Evolutionary conservation across 2,888 invertebrate genomes (phyloP).

Genomic region (Acronicta aceris): DNA sequence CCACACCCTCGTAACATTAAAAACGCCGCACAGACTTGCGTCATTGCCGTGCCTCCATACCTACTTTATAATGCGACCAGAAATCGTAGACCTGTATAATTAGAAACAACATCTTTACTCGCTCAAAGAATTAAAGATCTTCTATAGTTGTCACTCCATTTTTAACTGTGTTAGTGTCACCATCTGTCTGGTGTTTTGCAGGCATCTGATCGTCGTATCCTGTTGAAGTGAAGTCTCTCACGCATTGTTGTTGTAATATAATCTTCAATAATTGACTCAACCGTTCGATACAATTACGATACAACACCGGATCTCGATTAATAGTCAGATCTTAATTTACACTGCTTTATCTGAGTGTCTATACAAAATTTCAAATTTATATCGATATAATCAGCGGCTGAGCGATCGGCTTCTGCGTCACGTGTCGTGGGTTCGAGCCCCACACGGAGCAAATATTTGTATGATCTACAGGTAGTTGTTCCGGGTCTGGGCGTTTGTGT

Average conservation of each 20-base stretch:
- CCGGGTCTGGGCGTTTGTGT: too few species aligned
- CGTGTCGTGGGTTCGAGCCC: too few species aligned
- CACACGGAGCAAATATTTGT: too few species aligned
- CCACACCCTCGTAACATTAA: slow-evolving; percentile 68
- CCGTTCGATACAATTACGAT: background rate
- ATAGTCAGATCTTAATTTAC: background rate
- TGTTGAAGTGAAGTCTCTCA: slow-evolving; percentile 24
- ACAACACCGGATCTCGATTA: background rate
- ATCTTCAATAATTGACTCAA: background rate
- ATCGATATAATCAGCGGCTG: too few species aligned
- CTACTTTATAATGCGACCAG: slow-evolving; percentile 39
- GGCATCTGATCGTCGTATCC: slow-evolving; percentile 20
- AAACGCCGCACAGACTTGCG: slow-evolving; percentile 58
- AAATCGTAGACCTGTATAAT: slow-evolving; percentile 19
- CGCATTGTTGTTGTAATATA: slow-evolving; percentile 13
- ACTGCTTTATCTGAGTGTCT: too few species aligned
- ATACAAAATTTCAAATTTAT: too few species aligned
- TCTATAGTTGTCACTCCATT: slow-evolving; percentile 22
- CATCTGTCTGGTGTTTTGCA: slow-evolving; percentile 45
- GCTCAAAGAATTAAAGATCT: slow-evolving; percentile 19
- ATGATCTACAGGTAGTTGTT: too few species aligned
- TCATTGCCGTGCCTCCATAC: slow-evolving; percentile 77
- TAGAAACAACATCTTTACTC: background rate
- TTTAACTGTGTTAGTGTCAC: slow-evolving; percentile 20
- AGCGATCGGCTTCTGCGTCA: too few species aligned